Evolutionary conservation across 2,113 vertebrate genomes (phyloP).

Genomic region (Seriola quinqueradiata): DNA sequence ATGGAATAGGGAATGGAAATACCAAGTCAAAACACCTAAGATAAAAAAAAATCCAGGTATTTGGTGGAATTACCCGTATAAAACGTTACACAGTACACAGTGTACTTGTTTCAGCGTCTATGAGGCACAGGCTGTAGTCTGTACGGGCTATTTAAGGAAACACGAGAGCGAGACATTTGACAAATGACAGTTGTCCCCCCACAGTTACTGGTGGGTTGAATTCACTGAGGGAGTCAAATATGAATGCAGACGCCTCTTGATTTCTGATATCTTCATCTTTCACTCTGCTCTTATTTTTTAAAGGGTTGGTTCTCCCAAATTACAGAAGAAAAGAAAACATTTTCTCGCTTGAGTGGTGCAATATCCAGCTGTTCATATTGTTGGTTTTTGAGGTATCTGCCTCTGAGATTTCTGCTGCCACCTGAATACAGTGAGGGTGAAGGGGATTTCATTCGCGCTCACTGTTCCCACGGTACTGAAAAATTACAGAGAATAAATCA

Average conservation of each 20-base stretch:
- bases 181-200: constrained; percentile 1
- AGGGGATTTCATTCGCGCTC: too few species aligned
- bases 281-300: neutral
- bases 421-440: neutral
- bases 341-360: neutral
- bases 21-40: neutral
- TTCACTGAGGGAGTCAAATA: neutral
- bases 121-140: neutral
- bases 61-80: neutral
- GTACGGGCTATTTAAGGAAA: constrained; percentile 7
- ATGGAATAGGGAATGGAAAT: neutral
- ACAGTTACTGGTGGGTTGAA: neutral
- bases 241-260: neutral
- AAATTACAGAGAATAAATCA: neutral
- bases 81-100: neutral
- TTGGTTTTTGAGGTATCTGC: too few species aligned
- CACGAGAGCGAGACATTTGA: constrained; percentile 23
- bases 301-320: neutral
- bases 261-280: neutral
- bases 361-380: constrained; percentile 8
- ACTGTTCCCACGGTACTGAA: too few species aligned
- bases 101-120: neutral
- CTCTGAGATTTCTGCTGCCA: constrained; percentile 18
- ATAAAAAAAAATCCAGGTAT: neutral
- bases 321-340: neutral